Evolutionary conservation across 2,888 invertebrate species (phyloP), one percentile per base, ranked within the genome.

Genomic region (Morpho deidamia): DNA sequence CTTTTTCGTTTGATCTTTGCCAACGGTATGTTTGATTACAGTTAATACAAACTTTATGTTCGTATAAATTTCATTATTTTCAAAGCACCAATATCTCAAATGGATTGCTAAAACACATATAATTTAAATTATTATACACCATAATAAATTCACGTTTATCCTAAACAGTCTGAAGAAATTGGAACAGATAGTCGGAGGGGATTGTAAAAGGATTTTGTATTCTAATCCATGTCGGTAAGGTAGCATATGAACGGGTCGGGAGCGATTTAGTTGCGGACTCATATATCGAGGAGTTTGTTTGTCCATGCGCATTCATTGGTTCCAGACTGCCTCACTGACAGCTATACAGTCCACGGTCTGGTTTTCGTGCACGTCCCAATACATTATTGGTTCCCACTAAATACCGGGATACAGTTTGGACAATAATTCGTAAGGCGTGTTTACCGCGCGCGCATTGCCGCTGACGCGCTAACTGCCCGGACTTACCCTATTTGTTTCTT

Each of bases 381-480:
- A 76, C 79, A 73, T 83, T 82, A 80, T 71, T 72, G 56, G 66
- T 62, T 71, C 75, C 70, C 70, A 77, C 74, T 80, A 76, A 77
- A 81, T 81, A 83, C 72, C 75, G 66, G 58, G 65, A 11, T 43
- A 50, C 33, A 61, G 53, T 61, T 63, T 58, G 64, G 70, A 71
- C 73, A 74, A 81, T 83, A 76, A 81, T 80, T 80, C 76, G 75
- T 64, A 72, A 71, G 68, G 71, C 78, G 78, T 77, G 79, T 80
- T 57, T 76, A 42, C 54, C 45, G 62, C 51, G 49, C 55, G 35
- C 39, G 41, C 44, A 49, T 40, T 39, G 46, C 48, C 56, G 65
- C 33, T 65, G 63, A 62, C 51, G 59, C 46, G 37, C 53, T 65
- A 57, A 65, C 52, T 58, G 60, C 47, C 10, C 11, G 23, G 45